phyloP scores from a whole-genome alignment of 2,797 vertebrate species.

The Rousettus madagascariensis region DNA sequence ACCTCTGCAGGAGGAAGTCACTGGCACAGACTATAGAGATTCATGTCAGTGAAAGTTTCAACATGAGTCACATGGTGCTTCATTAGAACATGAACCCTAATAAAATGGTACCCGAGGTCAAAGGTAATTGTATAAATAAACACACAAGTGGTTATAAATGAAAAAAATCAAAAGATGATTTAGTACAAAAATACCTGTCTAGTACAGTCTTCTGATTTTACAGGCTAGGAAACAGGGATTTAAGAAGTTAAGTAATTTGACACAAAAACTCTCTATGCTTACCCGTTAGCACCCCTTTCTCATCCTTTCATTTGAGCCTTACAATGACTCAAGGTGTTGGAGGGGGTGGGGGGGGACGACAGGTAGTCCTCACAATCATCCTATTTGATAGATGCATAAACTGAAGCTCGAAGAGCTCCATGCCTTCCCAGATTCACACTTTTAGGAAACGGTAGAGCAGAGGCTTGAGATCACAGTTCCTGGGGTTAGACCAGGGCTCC shows the following conservation, averaged over 20 bases:
- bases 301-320: neutral
- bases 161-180: neutral
- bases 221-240: neutral
- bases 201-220: neutral
- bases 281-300: neutral
- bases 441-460: neutral
- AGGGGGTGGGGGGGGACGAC: neutral
- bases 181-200: neutral
- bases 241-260: neutral
- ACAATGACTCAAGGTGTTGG: neutral
- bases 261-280: neutral
- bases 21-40: neutral
- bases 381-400: neutral
- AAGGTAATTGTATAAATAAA: neutral
- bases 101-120: neutral
- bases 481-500: neutral
- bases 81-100: neutral
- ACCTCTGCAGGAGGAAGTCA: neutral
- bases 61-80: neutral
- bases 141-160: neutral
- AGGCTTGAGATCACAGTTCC: neutral
- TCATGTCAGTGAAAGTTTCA: neutral
- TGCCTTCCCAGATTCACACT: neutral
- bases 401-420: neutral
- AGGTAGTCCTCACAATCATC: neutral